A percentile compares a stretch with the other conserved stretches of the same genome.
These are phyloP conservation scores for Aleiodes sp. DNA, from an alignment of 1,140 invertebrate genomes.

Conservation along the genomic window DNA sequence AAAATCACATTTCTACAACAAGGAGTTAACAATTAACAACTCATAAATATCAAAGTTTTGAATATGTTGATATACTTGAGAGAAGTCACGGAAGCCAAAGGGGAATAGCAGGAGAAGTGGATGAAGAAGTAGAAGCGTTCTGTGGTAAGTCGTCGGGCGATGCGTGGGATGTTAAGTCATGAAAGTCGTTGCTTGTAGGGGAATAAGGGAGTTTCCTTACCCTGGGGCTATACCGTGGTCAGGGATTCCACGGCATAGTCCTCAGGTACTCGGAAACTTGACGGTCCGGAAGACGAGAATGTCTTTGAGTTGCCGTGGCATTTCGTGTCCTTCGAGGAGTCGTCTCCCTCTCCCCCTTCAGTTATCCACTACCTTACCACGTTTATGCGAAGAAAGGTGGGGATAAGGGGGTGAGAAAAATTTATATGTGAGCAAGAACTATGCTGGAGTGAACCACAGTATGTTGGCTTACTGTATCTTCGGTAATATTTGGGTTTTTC, in stretches of 20 bases:
- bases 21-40: neutral
- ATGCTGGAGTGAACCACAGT: slow-evolving; percentile 40
- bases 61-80: neutral
- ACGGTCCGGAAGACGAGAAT: slow-evolving; percentile 61
- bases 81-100: too few species aligned
- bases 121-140: neutral
- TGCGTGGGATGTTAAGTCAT: slow-evolving; percentile 57
- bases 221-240: slow-evolving; percentile 60
- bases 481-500: too few species aligned
- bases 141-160: slow-evolving; percentile 41
- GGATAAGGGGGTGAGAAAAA: slow-evolving; percentile 45
- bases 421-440: slow-evolving; percentile 45
- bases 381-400: slow-evolving; percentile 9
- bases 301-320: slow-evolving; percentile 63
- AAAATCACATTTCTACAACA: too few species aligned
- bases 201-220: neutral
- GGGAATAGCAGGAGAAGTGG: too few species aligned
- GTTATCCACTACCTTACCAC: neutral
- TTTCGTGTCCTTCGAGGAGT: slow-evolving; percentile 37
- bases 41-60: neutral
- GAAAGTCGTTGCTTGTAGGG: slow-evolving; percentile 40
- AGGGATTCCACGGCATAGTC: slow-evolving; percentile 56
- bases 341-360: neutral
- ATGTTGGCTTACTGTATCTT: slow-evolving; percentile 34
- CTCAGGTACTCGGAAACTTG: slow-evolving; percentile 57